These are phyloP conservation scores for Drosophila jambulina DNA, from an alignment of 1,140 invertebrate genomes.

Conservation along the genomic window DNA sequence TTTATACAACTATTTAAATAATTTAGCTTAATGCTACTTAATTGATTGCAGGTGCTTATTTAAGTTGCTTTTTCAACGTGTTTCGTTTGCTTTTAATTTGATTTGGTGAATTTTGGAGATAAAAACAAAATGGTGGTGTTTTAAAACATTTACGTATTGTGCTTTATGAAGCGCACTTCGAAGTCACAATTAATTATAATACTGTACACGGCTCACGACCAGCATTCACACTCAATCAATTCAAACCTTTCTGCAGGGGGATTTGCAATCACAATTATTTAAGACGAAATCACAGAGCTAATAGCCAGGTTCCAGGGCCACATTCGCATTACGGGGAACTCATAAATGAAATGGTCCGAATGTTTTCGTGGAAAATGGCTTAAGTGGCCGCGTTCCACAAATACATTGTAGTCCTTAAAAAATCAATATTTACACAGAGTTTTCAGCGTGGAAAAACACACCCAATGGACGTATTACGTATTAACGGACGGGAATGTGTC, in stretches of 20 bases:
- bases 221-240: conserved; percentile 37
- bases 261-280: conserved; percentile 76
- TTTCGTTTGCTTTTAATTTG: conserved; percentile 10
- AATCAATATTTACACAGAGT: conserved; percentile 4
- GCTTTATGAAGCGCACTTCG: conserved; percentile 23
- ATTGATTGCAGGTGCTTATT: conserved; percentile 65
- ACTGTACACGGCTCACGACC: conserved; percentile 67
- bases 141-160: not conserved
- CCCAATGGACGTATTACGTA: not conserved
- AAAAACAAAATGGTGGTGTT: not conserved
- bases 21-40: conserved; percentile 72
- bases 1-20: conserved; percentile 60
- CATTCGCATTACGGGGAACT: not conserved
- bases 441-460: not conserved
- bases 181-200: conserved; percentile 50
- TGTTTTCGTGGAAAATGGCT: conserved; percentile 10
- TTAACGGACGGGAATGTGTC: not conserved
- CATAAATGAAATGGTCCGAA: not conserved
- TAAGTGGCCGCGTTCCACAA: not conserved
- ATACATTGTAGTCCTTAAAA: not conserved
- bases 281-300: conserved; percentile 72
- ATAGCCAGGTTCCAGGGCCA: conserved; percentile 10
- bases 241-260: conserved; percentile 23
- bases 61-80: conserved; percentile 1
- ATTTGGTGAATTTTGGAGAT: conserved; percentile 31